Evolutionary conservation across 1,140 invertebrate species (phyloP).

Genomic region (Sycophila sp.): DNA sequence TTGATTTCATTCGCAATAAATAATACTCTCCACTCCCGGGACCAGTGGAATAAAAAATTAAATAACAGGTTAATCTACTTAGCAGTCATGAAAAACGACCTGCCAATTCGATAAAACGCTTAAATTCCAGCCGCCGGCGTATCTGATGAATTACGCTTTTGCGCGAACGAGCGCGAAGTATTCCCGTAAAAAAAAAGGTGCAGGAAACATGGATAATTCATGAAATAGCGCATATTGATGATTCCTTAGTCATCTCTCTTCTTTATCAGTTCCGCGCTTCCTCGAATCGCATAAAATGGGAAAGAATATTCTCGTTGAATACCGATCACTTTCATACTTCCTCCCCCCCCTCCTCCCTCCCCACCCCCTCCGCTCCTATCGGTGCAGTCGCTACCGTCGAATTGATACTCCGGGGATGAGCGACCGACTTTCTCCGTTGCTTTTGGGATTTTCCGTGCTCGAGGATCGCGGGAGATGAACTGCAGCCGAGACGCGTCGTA

Average conservation of each 20-base stretch:
- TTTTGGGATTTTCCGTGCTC: not conserved
- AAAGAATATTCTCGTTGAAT: conserved; percentile 12
- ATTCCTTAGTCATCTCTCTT: not conserved
- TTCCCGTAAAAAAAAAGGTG: not conserved
- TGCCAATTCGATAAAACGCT: no score
- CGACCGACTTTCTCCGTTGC: conserved; percentile 34
- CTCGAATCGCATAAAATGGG: not conserved
- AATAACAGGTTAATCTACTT: no score
- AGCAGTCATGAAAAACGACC: no score
- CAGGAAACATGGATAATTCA: conserved; percentile 1
- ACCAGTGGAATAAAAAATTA: no score
- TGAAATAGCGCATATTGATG: not conserved
- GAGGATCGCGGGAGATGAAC: not conserved
- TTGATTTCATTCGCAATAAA: no score
- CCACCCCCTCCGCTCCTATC: not conserved
- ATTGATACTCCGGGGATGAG: conserved; percentile 9
- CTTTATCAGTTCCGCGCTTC: not conserved
- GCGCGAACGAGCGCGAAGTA: not conserved
- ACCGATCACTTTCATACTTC: conserved; percentile 2
- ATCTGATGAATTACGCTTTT: conserved; percentile 9
- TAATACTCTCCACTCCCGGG: no score
- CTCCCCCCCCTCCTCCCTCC: not conserved
- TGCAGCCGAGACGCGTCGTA: not conserved
- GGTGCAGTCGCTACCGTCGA: not conserved
- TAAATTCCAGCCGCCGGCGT: not conserved